Evolutionary conservation across 1,140 invertebrate genomes (phyloP).

Genomic region (Diorhabda sublineata): DNA sequence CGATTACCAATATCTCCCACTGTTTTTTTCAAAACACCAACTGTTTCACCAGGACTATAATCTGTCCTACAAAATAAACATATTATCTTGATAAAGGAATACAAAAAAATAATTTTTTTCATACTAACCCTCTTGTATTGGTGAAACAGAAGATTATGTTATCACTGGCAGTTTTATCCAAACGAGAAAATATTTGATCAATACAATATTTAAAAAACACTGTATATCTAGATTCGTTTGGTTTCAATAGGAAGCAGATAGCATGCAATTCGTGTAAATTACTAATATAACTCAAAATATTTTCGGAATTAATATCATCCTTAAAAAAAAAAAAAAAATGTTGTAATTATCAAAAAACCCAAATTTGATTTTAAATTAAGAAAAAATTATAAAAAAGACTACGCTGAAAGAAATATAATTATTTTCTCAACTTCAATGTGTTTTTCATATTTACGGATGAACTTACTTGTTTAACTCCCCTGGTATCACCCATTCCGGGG

Average conservation of each 20-base stretch:
- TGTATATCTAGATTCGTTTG: conserved; percentile 31
- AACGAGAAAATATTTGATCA: conserved; percentile 37
- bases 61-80: conserved; percentile 38
- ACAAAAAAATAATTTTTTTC: background rate
- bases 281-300: conserved; percentile 35
- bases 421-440: too few species aligned
- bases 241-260: conserved; percentile 39
- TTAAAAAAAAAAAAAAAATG: background rate
- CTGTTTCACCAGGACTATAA: conserved; percentile 37
- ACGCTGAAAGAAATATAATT: too few species aligned
- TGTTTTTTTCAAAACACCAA: conserved; percentile 21
- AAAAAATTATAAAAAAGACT: too few species aligned
- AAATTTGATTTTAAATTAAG: too few species aligned
- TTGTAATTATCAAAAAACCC: too few species aligned
- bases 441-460: too few species aligned
- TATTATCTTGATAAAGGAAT: conserved; percentile 28
- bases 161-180: conserved; percentile 35
- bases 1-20: conserved; percentile 26
- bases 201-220: conserved; percentile 40
- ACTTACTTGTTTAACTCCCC: conserved; percentile 36
- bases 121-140: conserved; percentile 27
- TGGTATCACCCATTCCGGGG: conserved; percentile 38
- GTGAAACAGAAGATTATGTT: conserved; percentile 43
- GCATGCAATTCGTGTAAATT: conserved; percentile 36
- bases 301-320: conserved; percentile 38